Evolutionary conservation across 2,888 invertebrate species (phyloP).

Genomic region (Andricus quercusramuli): DNA sequence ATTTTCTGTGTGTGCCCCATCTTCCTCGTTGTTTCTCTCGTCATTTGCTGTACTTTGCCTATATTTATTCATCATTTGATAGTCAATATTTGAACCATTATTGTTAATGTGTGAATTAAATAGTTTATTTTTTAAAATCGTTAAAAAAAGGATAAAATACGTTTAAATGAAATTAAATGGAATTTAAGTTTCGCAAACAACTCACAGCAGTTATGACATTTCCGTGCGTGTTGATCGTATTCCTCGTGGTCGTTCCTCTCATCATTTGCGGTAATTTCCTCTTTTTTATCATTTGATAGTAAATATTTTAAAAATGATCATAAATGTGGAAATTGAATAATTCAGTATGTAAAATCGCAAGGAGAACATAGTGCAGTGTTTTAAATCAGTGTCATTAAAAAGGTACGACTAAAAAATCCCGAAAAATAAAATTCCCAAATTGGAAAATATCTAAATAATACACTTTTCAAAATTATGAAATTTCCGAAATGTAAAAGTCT

Average conservation of each 20-base stretch:
- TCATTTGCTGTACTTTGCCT: conserved; percentile 8
- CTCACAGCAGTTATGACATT: not conserved
- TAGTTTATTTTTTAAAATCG: too few relatives aligned
- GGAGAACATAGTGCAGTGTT: not conserved
- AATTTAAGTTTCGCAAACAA: not conserved
- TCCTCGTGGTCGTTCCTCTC: not conserved
- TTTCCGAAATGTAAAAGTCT: too few relatives aligned
- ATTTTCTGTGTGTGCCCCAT: not conserved
- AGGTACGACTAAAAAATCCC: too few relatives aligned
- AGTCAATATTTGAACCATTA: not conserved
- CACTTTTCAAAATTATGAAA: too few relatives aligned
- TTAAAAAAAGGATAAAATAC: not conserved
- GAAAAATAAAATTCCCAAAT: too few relatives aligned
- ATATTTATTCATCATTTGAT: not conserved
- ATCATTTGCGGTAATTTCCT: not conserved
- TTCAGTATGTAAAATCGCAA: not conserved
- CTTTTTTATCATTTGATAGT: not conserved
- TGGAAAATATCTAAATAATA: too few relatives aligned
- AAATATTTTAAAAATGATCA: not conserved
- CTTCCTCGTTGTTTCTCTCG: not conserved
- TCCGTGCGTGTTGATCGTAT: not conserved
- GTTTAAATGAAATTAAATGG: not conserved
- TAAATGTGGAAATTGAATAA: not conserved
- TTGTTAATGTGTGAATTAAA: too few relatives aligned
- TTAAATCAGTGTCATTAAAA: not conserved